Evolutionary conservation across 2,797 vertebrate genomes (phyloP), one percentile per base, ranked within the genome.

Genomic region (Sciurus carolinensis): DNA sequence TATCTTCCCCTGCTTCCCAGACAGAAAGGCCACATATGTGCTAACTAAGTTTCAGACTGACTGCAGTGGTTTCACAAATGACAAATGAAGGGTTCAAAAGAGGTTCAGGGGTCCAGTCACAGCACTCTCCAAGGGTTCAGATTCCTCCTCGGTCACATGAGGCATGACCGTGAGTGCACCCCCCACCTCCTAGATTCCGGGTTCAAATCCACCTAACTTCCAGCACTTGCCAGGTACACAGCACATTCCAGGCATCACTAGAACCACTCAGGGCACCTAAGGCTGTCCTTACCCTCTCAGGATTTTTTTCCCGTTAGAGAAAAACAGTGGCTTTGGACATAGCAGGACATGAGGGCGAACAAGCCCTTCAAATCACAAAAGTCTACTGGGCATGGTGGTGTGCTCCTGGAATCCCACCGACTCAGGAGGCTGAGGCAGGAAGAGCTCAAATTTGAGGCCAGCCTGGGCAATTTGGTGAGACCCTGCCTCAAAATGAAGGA

Each of bases 191-290:
- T 7, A 54, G n/a, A 54, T 84, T 62, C 93, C 86, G 64, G 62
- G 86, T 91, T 95, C 93, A 77, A 69, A 76, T 24, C 12, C 92
- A 76, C 24, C 0, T 52, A 52, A n/a, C 44, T 26, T 62, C 76
- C 26, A 47, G 67, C 0, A 14, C 69, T 84, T 57, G 18, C 52
- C 62, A 2, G 4, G 36, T 52, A 4, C 28, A 4, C 1, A 5
- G 22, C 7, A 7, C 0, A 5, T 72, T n/a, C 69, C n/a, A 59
- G 62, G 72, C 72, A 54, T 20, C 0, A 0, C 59, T 14, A 42
- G 33, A 44, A 57, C 72, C 39, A 6, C 0, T n/a, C 85, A 62
- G 11, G 2, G 44, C n/a, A 7, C n/a, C 5, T 0, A 76, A 8
- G 36, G 28, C 54, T 10, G 7, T 7, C 86, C 52, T 36, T 47